Base-by-base conservation (phyloP, 2,113 vertebrate genomes). In the Chascanopsetta lugubris region DNA sequence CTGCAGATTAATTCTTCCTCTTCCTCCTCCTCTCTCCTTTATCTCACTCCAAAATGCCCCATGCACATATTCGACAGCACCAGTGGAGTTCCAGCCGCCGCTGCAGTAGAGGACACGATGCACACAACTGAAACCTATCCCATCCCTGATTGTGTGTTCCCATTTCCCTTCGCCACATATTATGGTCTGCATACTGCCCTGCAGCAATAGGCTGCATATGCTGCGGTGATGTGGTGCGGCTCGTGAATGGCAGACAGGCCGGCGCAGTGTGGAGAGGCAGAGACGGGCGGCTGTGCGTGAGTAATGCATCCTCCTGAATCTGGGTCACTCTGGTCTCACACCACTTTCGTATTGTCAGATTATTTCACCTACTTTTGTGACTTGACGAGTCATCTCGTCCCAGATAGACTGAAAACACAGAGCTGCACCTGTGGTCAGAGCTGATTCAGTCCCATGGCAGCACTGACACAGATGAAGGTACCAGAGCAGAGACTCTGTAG, bases 271-370 rank as follows among this genome's bases (percentile, higher is more conserved):
- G 48, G 73, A 43, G 66, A 69, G 56, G 80, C 78, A 81, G 72
- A 79, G 63, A 64, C 63, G 43, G 51, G 84, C 86, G 88, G 83
- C 74, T 85, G 86, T 69, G 87, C 48, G 18, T 66, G 77, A 90
- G 81, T 88, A 88, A 88, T 87, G 69, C 75, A 72, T 62, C 75
- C 81, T 61, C 34, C 29, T 71, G 74, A 87, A 90, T 83, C 83
- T 89, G 82, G 89, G 89, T 89, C 87, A 90, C 65, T 72, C 69
- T 22, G 27, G 57, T 32, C 11, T 82, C 63, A 50, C 76, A 45
- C 61, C 80, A 75, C 80, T 83, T 84, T 82, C 47, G 72, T 69
- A 60, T 61, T 63, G 63, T 63, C 76, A 50, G 18, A 70, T 76
- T 72, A 72, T 66, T 42, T 80, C 61, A 81, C 80, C 63, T 56